These are phyloP conservation scores for Myotis lucifugus DNA, from an alignment of 2,113 vertebrate species.

Conservation along the genomic window DNA sequence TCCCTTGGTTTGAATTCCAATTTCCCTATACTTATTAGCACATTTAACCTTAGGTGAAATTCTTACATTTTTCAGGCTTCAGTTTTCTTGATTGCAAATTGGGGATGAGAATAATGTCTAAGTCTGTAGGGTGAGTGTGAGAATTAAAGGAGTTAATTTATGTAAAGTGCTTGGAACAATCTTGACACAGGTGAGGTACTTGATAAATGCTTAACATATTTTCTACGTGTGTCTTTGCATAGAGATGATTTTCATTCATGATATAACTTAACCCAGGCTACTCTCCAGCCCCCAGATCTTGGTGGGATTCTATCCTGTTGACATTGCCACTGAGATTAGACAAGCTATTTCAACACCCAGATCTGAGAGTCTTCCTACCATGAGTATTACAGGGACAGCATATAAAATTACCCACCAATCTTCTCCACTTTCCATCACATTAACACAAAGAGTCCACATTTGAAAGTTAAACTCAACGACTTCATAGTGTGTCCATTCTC, in stretches of 20 bases:
- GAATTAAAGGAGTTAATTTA: neutral
- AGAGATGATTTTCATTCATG: neutral
- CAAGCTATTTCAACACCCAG: neutral
- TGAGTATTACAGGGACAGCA: neutral
- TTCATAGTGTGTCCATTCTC: neutral
- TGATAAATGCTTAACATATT: neutral
- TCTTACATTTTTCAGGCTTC: neutral
- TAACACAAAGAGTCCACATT: neutral
- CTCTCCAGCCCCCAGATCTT: neutral
- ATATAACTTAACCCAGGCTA: neutral
- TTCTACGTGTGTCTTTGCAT: neutral
- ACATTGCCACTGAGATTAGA: neutral
- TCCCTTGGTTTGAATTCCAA: neutral
- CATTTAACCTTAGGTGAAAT: neutral
- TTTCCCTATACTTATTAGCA: neutral
- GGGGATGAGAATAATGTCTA: neutral
- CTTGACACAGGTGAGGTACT: neutral
- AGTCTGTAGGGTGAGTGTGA: neutral
- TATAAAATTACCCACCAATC: neutral
- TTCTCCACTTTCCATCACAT: neutral
- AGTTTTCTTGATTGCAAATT: neutral
- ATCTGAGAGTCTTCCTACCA: neutral
- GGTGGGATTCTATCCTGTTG: neutral
- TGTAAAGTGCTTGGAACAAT: neutral
- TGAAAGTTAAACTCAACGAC: neutral